Percentiles rank a stretch among this genome's conserved stretches.
Evolutionary conservation across 2,888 invertebrate genomes (phyloP).

Genomic region (Lissonota sp.): DNA sequence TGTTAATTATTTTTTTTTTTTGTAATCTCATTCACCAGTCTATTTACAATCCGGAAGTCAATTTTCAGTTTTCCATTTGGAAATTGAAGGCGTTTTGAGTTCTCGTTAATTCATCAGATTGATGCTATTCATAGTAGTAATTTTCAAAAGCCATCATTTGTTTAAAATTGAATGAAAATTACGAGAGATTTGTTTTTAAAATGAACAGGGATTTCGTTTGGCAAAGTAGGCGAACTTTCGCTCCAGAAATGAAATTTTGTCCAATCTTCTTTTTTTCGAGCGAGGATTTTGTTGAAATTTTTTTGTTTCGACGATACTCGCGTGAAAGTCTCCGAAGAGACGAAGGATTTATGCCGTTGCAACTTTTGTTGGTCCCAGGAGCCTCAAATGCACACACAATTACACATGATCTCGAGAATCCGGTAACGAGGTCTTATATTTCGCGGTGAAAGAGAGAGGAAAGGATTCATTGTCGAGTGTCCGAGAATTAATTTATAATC

Average conservation of each 20-base stretch:
- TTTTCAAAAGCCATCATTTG: too few species aligned
- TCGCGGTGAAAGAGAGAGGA: slow-evolving; percentile 50
- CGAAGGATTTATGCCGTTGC: slow-evolving; percentile 63
- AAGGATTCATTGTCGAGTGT: slow-evolving; percentile 57
- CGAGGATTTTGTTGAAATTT: background rate
- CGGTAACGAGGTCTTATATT: slow-evolving; percentile 69
- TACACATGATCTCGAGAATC: slow-evolving; percentile 65
- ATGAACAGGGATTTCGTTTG: too few species aligned
- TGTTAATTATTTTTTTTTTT: slow-evolving; percentile 30
- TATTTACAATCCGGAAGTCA: slow-evolving; percentile 18
- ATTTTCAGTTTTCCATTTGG: background rate
- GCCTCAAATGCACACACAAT: slow-evolving; percentile 57
- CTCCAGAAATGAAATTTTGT: background rate
- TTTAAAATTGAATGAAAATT: too few species aligned
- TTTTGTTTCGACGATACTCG: slow-evolving; percentile 44
- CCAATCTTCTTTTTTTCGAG: slow-evolving; percentile 10
- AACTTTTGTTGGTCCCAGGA: slow-evolving; percentile 41
- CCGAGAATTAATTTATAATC: slow-evolving; percentile 20
- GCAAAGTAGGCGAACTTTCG: too few species aligned
- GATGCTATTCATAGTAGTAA: background rate
- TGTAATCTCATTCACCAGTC: background rate
- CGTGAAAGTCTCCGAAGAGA: slow-evolving; percentile 66
- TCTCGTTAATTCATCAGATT: background rate
- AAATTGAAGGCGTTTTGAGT: background rate
- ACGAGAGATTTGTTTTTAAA: too few species aligned